Evolutionary conservation across 2,113 vertebrate genomes (phyloP), one percentile per base, ranked within the genome.

Genomic region (Cebus imitator): DNA sequence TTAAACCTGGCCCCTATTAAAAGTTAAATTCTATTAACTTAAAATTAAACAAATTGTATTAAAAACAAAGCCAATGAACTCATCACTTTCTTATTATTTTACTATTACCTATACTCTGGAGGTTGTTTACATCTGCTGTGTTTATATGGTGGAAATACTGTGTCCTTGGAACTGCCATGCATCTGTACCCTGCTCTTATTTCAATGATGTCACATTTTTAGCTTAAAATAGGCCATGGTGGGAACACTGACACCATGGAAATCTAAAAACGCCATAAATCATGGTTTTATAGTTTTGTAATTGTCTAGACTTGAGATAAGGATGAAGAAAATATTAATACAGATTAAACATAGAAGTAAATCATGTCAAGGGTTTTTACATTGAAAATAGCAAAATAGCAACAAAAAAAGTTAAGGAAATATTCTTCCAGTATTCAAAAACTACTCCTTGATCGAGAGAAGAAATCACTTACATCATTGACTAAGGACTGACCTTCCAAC

Each of bases 81-180:
- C 52, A 57, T 57, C 79, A 20, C 50, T 45, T n/a, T 37, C 27
- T 50, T 75, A 4, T 23, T 75, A 10, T 84, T 72, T 76, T n/a
- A 5, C 61, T 58, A 30, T 81, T 35, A 25, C 21, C 52, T 9
- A 0, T 1, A 4, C 27, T 45, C 12, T 40, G 4, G 35, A n/a
- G 12, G 10, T 37, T 27, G 8, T 43, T 25, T 32, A 18, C 0
- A 0, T 8, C 25, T 61, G 13, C 25, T 1, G 3, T 11, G 27
- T 35, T 50, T 55, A 55, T 6, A 11, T 5, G 4, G 14, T 8
- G 9, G 81, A 76, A 84, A n/a, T 27, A 2, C 43, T 30, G 0
- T 35, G 1, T 2, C 1, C 10, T 8, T 12, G n/a, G 40, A n/a
- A 30, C 57, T 4, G 2, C 20, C 3, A 2, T 5, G 8, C 9